A percentile compares a stretch with the other conserved stretches of the same genome.
These are phyloP conservation scores for Eristalis arbustorum DNA, from an alignment of 2,888 invertebrate genomes.

Conservation along the genomic window DNA sequence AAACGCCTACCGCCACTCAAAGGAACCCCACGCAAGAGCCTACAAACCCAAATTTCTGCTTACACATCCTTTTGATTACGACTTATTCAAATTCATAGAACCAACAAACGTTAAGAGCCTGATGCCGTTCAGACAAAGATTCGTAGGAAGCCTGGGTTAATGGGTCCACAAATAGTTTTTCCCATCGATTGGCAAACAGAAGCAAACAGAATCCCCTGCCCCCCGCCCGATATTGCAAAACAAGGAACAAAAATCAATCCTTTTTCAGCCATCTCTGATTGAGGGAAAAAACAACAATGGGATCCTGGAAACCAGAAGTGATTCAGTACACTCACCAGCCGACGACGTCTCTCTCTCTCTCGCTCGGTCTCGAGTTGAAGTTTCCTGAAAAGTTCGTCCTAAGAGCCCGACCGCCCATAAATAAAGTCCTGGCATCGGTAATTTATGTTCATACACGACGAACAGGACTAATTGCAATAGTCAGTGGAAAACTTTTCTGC, in stretches of 20 bases:
- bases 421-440: conserved; percentile 71
- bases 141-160: not conserved
- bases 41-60: no score
- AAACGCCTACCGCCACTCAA: no score
- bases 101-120: not conserved
- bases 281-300: conserved; percentile 17
- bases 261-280: not conserved
- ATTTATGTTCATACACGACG: conserved; percentile 71
- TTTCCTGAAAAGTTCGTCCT: conserved; percentile 61
- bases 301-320: conserved; percentile 12
- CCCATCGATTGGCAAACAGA: not conserved
- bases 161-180: not conserved
- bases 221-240: not conserved
- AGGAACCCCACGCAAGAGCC: no score
- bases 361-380: no score
- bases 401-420: conserved; percentile 69
- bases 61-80: no score
- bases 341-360: conserved; percentile 2
- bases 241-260: conserved; percentile 3
- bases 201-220: not conserved
- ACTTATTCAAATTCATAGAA: not conserved
- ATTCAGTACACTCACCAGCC: conserved; percentile 36
- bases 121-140: not conserved
- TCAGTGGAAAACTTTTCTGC: conserved; percentile 72
- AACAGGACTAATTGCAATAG: conserved; percentile 73